phyloP scores from a whole-genome alignment of 1,140 invertebrate species.

The Aphidius gifuensis region DNA sequence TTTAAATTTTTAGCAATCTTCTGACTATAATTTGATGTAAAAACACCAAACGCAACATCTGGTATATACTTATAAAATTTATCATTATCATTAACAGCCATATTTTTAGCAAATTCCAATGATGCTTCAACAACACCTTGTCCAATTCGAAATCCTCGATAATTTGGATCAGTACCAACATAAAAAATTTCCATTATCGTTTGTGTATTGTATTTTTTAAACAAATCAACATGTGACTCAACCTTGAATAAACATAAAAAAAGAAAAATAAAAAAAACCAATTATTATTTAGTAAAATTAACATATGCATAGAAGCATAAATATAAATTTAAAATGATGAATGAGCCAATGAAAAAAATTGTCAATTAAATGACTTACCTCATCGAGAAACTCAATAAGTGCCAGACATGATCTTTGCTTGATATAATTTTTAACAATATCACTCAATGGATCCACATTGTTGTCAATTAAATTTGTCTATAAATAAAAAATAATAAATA shows the following conservation, averaged over 20 bases:
- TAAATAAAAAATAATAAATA: slow-evolving; percentile 3
- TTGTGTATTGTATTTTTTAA: slow-evolving; percentile 30
- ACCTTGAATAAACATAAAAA: slow-evolving; percentile 26
- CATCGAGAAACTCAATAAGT: slow-evolving; percentile 58
- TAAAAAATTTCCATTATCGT: slow-evolving; percentile 40
- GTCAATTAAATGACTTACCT: slow-evolving; percentile 30
- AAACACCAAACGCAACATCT: slow-evolving; percentile 34
- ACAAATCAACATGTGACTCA: slow-evolving; percentile 36
- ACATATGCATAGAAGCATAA: slow-evolving; percentile 1
- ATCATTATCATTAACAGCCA: slow-evolving; percentile 5
- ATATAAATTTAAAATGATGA: slow-evolving; percentile 8
- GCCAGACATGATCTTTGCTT: slow-evolving; percentile 52
- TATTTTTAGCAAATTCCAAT: slow-evolving; percentile 27
- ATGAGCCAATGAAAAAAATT: slow-evolving; percentile 8
- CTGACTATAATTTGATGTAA: slow-evolving; percentile 41
- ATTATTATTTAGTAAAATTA: not conserved
- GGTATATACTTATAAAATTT: slow-evolving; percentile 18
- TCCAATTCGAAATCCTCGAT: slow-evolving; percentile 36
- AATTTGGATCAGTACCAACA: slow-evolving; percentile 35
- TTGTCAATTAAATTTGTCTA: slow-evolving; percentile 42
- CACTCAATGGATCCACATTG: slow-evolving; percentile 55
- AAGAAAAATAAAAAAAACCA: not conserved
- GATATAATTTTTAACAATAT: slow-evolving; percentile 55
- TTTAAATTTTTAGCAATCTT: slow-evolving; percentile 32
- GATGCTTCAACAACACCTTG: slow-evolving; percentile 29